Conservation (phyloP, 2,113 vertebrate species). For the Hippolais icterina region DNA sequence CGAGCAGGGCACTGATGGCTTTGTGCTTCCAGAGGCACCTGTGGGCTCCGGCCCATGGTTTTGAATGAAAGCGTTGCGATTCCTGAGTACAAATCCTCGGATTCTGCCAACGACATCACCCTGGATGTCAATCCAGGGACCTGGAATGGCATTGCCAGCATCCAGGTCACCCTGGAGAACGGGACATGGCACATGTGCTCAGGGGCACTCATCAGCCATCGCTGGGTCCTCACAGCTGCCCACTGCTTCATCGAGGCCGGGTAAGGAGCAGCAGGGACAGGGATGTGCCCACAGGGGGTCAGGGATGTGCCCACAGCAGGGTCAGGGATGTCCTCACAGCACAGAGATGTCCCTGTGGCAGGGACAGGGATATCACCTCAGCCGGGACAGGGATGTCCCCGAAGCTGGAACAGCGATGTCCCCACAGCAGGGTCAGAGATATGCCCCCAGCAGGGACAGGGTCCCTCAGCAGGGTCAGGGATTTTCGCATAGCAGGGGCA, state of each 20-base stretch:
- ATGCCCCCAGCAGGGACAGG: too few relatives aligned
- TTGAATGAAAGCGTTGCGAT: background rate
- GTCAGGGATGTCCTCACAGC: too few relatives aligned
- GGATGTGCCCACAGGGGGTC: too few relatives aligned
- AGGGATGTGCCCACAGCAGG: too few relatives aligned
- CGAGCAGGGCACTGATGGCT: background rate
- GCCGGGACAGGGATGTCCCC: too few relatives aligned
- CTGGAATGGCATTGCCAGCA: background rate
- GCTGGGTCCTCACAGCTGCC: background rate
- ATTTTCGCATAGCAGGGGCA: background rate
- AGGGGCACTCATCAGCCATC: background rate
- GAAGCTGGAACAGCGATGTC: too few relatives aligned
- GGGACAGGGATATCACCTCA: too few relatives aligned
- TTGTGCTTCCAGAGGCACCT: background rate
- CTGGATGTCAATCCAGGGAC: rapidly evolving
- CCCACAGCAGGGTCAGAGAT: too few relatives aligned
- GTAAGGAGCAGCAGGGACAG: background rate
- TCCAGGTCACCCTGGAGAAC: background rate
- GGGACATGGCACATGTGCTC: background rate
- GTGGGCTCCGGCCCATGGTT: background rate
- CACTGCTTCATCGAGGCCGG: rapidly evolving
- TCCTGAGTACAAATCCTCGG: too few relatives aligned
- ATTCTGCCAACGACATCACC: too few relatives aligned
- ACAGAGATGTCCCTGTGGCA: too few relatives aligned
- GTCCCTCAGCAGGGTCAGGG: too few relatives aligned